Base-by-base conservation (phyloP, 1,140 invertebrate genomes). In the Homalodisca vitripennis region DNA sequence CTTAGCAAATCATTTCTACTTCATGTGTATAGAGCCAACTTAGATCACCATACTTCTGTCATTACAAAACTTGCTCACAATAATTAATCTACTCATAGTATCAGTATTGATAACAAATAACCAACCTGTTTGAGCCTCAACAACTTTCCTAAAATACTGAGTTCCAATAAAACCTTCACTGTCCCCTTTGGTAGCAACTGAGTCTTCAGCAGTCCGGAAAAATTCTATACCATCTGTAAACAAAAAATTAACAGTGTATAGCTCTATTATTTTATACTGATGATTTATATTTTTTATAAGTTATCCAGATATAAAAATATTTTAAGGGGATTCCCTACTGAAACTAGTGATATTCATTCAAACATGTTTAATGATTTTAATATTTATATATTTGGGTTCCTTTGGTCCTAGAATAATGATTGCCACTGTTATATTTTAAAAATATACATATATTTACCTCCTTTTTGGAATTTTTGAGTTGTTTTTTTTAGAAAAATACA, bases 201-300 rank as follows among this genome's bases (percentile, higher is more conserved):
- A 29, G 34, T 32, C 3, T 63, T 63, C 60, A 31, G 60, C 20
- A 26, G 60, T 63, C 27, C n/a, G 29, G 34, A 63, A 63, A 63
- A 63, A 63, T 31, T 63, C 60, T 14, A 63, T 63, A 22, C 60
- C 60, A 63, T 63, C 60, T 63, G 29, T 32, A 63, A 63, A 51
- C 17, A 17, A 10, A 17, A 41, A 41, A 41, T 41, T 41, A 10
- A 41, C 6, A 17, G 17, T n/a, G n/a, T n/a, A n/a, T n/a, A n/a
- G n/a, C n/a, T n/a, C n/a, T n/a, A n/a, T n/a, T n/a, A n/a, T n/a
- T n/a, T n/a, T n/a, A n/a, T n/a, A n/a, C n/a, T n/a, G n/a, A n/a
- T n/a, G n/a, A n/a, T n/a, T n/a, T n/a, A n/a, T n/a, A n/a, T n/a
- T n/a, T n/a, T n/a, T n/a, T n/a, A n/a, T n/a, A n/a, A n/a, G n/a